Conservation (phyloP, 1,140 invertebrate genomes). For the Drosophila funebris region DNA sequence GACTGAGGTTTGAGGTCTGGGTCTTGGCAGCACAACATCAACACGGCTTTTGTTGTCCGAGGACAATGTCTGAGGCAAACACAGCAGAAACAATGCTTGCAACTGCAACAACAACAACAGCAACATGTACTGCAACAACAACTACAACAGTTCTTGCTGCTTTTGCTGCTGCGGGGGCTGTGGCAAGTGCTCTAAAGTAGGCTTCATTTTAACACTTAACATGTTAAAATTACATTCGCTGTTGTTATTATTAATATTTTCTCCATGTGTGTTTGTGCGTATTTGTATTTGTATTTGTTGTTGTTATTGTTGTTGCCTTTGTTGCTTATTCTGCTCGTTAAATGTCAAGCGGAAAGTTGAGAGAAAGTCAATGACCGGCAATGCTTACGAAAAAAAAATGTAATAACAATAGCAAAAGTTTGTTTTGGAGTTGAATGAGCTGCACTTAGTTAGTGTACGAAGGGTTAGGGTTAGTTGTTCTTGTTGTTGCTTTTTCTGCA, state of each 20-base stretch:
- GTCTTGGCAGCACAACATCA: slow-evolving; percentile 41
- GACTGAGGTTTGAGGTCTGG: slow-evolving; percentile 19
- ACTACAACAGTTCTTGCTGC: neutral
- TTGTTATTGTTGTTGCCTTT: slow-evolving; percentile 16
- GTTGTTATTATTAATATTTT: slow-evolving; percentile 39
- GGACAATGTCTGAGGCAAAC: slow-evolving; percentile 66
- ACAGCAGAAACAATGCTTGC: slow-evolving; percentile 42
- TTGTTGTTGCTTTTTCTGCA: slow-evolving; percentile 23
- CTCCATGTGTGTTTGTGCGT: neutral
- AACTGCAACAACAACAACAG: slow-evolving; percentile 7
- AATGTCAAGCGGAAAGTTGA: slow-evolving; percentile 75
- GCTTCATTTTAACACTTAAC: slow-evolving; percentile 80
- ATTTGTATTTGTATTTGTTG: too few species aligned
- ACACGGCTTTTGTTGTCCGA: slow-evolving; percentile 63
- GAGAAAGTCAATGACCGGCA: slow-evolving; percentile 73
- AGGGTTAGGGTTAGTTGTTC: slow-evolving; percentile 38
- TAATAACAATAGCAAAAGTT: slow-evolving; percentile 79
- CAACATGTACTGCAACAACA: neutral
- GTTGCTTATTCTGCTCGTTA: slow-evolving; percentile 59
- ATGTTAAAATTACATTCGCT: slow-evolving; percentile 67
- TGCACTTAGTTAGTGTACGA: slow-evolving; percentile 69
- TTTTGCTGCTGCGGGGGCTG: neutral
- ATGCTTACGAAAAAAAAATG: slow-evolving; percentile 49
- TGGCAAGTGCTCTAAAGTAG: slow-evolving; percentile 62
- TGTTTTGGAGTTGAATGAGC: slow-evolving; percentile 74